Evolutionary conservation across 1,140 invertebrate species (phyloP).

Genomic region (Lepidotrigona ventralis): DNA sequence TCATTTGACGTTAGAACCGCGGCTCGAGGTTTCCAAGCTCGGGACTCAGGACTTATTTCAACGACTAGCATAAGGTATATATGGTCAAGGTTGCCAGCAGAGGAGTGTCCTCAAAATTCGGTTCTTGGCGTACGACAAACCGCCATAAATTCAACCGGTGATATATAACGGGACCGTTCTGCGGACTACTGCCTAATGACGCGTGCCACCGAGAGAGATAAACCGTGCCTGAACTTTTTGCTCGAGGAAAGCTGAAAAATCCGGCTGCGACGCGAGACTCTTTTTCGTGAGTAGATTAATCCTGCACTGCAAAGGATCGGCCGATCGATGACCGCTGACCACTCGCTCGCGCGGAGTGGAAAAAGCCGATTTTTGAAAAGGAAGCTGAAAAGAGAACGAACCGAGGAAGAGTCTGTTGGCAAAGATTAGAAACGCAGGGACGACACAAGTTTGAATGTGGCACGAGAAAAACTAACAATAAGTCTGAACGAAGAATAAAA

Average conservation of each 20-base stretch:
- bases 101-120: not conserved
- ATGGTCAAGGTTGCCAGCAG: not conserved
- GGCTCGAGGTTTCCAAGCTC: too few relatives aligned
- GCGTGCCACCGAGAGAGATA: constrained; percentile 36
- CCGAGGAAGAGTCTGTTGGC: not conserved
- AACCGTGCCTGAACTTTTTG: constrained; percentile 17
- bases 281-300: constrained; percentile 16
- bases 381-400: not conserved
- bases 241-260: not conserved
- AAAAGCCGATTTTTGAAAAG: not conserved
- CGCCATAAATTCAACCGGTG: not conserved
- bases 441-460: not conserved
- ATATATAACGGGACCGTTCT: constrained; percentile 7
- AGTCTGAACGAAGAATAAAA: constrained; percentile 73
- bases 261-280: not conserved
- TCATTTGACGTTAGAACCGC: too few relatives aligned
- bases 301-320: constrained; percentile 12
- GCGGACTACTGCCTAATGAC: constrained; percentile 36
- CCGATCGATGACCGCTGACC: constrained; percentile 8
- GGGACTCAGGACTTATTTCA: too few relatives aligned
- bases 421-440: not conserved
- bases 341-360: not conserved
- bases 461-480: not conserved
- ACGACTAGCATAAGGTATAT: not conserved
- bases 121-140: too few relatives aligned